phyloP scores from a whole-genome alignment of 2,113 vertebrate species.

The Urocitellus parryii region DNA sequence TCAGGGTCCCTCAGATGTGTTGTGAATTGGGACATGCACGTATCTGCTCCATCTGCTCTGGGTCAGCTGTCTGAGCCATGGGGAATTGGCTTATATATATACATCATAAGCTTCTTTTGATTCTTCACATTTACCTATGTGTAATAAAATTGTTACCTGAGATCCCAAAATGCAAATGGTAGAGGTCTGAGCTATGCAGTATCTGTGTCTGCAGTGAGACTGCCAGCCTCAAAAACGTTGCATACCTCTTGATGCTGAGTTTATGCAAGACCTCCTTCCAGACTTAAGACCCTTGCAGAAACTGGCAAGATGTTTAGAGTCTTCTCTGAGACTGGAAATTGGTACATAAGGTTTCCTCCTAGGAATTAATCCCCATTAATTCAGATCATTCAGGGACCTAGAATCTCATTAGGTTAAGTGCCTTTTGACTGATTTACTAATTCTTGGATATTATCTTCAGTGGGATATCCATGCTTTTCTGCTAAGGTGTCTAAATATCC shows the following conservation, averaged over 20 bases:
- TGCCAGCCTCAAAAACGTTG: neutral
- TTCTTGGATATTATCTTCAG: neutral
- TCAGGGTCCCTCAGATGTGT: no score
- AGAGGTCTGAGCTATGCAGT: neutral
- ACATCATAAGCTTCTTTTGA: neutral
- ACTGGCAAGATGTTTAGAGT: neutral
- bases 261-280: neutral
- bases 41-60: neutral
- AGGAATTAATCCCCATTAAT: neutral
- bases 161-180: neutral
- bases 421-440: neutral
- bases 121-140: neutral
- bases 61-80: no score
- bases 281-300: neutral
- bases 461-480: neutral
- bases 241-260: neutral
- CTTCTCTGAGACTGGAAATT: neutral
- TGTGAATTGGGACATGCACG: neutral
- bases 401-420: neutral
- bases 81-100: no score
- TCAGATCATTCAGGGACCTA: no score
- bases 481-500: neutral
- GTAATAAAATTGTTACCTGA: neutral
- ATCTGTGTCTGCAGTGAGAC: neutral
- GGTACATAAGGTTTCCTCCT: no score